A percentile compares a stretch with the other conserved stretches of the same genome.
Conservation (phyloP, 1,140 invertebrate genomes). For the Drosophila miranda region DNA sequence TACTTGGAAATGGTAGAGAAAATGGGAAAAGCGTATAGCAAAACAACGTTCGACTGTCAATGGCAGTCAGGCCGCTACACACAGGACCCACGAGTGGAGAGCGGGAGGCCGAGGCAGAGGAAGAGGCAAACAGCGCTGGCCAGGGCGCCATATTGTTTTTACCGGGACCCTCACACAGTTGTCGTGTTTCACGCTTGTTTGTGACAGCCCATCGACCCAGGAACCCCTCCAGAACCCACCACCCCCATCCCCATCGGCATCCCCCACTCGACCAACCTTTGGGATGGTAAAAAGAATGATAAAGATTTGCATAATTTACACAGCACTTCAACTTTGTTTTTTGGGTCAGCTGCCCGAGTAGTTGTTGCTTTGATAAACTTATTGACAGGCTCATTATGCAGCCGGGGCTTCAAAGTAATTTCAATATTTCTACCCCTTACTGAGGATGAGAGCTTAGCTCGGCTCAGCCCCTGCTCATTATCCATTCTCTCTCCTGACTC, state of each 20-base stretch:
- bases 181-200: constrained; percentile 78
- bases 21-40: constrained; percentile 54
- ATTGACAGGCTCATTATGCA: constrained; percentile 78
- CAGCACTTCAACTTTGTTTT: constrained; percentile 70
- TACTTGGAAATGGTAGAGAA: constrained; percentile 30
- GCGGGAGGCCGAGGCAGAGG: constrained; percentile 6
- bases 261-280: neutral
- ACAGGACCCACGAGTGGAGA: constrained; percentile 15
- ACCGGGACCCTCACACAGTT: constrained; percentile 66
- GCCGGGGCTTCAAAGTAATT: constrained; percentile 40
- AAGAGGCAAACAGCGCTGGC: constrained; percentile 17
- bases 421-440: constrained; percentile 28
- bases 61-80: constrained; percentile 56
- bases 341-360: constrained; percentile 61
- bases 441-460: no score
- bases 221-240: neutral
- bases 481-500: neutral
- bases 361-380: constrained; percentile 75
- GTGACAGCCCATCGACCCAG: constrained; percentile 57
- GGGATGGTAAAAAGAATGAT: constrained; percentile 46
- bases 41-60: constrained; percentile 77
- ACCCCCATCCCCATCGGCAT: no score
- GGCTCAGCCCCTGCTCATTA: constrained; percentile 8
- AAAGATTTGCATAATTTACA: constrained; percentile 80
- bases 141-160: constrained; percentile 79